Percentiles rank a stretch among this genome's conserved stretches.
Evolutionary conservation across 92 coral and sea anemone species (phyloP).

Genomic region (Ricordea florida): DNA sequence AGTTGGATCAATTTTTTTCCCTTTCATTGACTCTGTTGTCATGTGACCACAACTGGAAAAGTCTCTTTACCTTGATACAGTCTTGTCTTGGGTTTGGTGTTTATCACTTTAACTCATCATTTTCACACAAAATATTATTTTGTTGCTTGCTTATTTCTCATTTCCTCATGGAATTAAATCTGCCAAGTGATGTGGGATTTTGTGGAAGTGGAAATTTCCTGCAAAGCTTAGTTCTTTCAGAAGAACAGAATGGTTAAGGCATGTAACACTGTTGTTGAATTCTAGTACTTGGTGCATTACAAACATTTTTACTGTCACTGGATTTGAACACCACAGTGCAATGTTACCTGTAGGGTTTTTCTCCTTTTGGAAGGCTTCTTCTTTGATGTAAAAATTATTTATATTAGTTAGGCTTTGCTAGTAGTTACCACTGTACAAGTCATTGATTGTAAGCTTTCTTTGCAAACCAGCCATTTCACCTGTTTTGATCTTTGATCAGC

Average conservation of each 20-base stretch:
- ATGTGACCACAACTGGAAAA: too few species aligned
- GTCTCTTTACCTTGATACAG: too few species aligned
- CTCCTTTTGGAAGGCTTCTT: not conserved
- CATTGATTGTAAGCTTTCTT: too few species aligned
- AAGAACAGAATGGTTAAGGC: constrained; percentile 87
- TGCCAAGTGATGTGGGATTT: not conserved
- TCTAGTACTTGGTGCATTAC: too few species aligned
- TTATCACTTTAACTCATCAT: too few species aligned
- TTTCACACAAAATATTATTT: too few species aligned
- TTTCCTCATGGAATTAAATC: constrained; percentile 63
- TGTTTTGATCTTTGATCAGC: too few species aligned
- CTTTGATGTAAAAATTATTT: too few species aligned
- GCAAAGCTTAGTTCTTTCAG: constrained; percentile 37
- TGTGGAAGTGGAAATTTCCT: constrained; percentile 46
- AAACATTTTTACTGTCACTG: not conserved
- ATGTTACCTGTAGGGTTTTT: not conserved
- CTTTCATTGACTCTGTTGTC: constrained; percentile 51
- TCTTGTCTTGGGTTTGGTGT: constrained; percentile 7
- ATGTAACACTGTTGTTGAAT: constrained; percentile 19
- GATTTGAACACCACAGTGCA: not conserved
- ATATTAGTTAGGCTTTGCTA: too few species aligned
- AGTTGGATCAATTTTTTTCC: constrained; percentile 27
- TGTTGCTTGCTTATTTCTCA: not conserved
- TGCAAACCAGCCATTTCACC: too few species aligned
- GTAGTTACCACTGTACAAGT: too few species aligned